phyloP scores from a whole-genome alignment of 2,797 vertebrate species.

The Gymnopithys bicolor region DNA sequence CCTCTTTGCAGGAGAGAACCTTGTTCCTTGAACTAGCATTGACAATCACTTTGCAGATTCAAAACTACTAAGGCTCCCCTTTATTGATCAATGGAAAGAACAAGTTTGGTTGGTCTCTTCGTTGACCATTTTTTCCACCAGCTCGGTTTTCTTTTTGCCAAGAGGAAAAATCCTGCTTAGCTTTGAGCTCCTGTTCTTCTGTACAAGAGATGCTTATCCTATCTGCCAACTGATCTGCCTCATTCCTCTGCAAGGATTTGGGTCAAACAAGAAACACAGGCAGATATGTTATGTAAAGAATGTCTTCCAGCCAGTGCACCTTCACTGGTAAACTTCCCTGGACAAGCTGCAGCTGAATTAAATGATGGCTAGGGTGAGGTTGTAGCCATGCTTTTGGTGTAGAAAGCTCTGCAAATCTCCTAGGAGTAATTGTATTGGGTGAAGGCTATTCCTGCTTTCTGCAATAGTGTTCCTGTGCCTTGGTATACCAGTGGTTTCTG shows the following conservation, averaged over 20 bases:
- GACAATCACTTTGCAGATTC: not conserved
- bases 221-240: not conserved
- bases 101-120: not conserved
- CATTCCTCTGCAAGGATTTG: not conserved
- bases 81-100: not conserved
- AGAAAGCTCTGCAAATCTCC: not conserved
- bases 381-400: not conserved
- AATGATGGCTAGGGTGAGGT: not conserved
- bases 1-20: not conserved
- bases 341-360: not conserved
- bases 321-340: not conserved
- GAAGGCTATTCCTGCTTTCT: not conserved
- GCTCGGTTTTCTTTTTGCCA: not conserved
- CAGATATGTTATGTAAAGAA: not conserved
- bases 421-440: not conserved
- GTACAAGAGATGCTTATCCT: fast-evolving
- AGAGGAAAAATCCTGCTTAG: not conserved
- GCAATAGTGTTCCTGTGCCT: not conserved
- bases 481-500: not conserved
- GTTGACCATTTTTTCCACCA: not conserved
- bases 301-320: not conserved
- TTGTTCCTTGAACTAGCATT: not conserved
- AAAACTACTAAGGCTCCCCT: not conserved
- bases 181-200: not conserved
- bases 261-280: not conserved